Evolutionary conservation across 1,140 invertebrate species (phyloP), one percentile per base, ranked within the genome.

Genomic region (Plectus sambesii): DNA sequence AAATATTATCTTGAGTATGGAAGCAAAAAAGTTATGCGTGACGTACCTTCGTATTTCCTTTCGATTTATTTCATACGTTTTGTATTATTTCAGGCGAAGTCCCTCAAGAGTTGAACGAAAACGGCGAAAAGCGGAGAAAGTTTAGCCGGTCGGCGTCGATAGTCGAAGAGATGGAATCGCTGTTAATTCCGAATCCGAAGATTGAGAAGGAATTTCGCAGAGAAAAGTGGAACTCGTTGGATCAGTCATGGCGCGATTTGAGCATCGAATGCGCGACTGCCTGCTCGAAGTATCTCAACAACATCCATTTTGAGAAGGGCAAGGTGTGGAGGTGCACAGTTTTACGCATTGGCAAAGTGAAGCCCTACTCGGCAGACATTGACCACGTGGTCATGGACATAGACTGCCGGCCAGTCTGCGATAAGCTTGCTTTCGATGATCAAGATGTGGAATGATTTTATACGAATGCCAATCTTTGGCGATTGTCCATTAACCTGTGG

Each of bases 361-460:
- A 79, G 59, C 76, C 75, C 0, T 79, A 79, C 66, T 78, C 75
- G n/a, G 78, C 78, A 12, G 73, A 76, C 59, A 67, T 79, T 22
- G 72, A 77, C 54, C 78, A 79, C 66, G 36, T 78, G 19, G 78
- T 79, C 9, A 50, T 73, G 20, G 76, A 79, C 64, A 42, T 79
- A 24, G 40, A 59, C 25, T 73, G 72, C 57, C 53, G 49, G n/a
- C n/a, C n/a, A n/a, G n/a, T n/a, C n/a, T n/a, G n/a, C n/a, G n/a
- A n/a, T n/a, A n/a, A n/a, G n/a, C n/a, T n/a, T n/a, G n/a, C n/a
- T n/a, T n/a, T n/a, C n/a, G n/a, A n/a, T n/a, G n/a, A n/a, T n/a
- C n/a, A n/a, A n/a, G n/a, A n/a, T n/a, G n/a, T n/a, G n/a, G n/a
- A n/a, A n/a, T n/a, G n/a, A n/a, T n/a, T n/a, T n/a, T n/a, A n/a